phyloP scores from a whole-genome alignment of 2,113 vertebrate species.

The Oryzias curvinotus region DNA sequence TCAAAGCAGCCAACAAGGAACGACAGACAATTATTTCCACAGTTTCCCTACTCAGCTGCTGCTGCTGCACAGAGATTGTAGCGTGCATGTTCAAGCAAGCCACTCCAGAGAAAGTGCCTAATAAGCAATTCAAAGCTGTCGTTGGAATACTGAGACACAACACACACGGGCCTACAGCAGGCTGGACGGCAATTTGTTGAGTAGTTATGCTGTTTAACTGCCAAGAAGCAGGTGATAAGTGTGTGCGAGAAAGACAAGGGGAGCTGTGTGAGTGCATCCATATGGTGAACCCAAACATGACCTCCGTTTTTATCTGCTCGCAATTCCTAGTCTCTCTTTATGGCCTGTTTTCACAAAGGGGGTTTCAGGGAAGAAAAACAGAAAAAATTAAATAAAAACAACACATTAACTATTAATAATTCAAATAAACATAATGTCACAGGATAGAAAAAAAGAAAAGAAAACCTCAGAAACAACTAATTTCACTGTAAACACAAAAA shows the following conservation, averaged over 20 bases:
- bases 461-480: no score
- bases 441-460: no score
- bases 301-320: constrained; percentile 13
- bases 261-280: constrained; percentile 14
- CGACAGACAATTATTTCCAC: constrained; percentile 69
- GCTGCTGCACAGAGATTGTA: constrained; percentile 56
- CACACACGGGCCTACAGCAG: constrained; percentile 38
- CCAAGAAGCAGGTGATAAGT: constrained; percentile 38
- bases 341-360: neutral
- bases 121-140: constrained; percentile 67
- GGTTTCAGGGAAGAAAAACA: neutral
- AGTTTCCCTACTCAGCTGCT: constrained; percentile 61
- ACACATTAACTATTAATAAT: neutral
- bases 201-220: constrained; percentile 52
- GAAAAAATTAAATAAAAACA: constrained; percentile 2
- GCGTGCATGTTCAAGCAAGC: constrained; percentile 61
- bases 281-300: constrained; percentile 46
- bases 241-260: constrained; percentile 10
- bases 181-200: constrained; percentile 65
- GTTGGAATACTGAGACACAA: constrained; percentile 54
- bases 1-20: constrained; percentile 64
- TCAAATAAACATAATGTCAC: no score
- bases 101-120: constrained; percentile 62
- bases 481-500: no score
- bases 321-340: constrained; percentile 12